Evolutionary conservation across 2,797 vertebrate genomes (phyloP).

Genomic region (Myiotriccus ornatus): DNA sequence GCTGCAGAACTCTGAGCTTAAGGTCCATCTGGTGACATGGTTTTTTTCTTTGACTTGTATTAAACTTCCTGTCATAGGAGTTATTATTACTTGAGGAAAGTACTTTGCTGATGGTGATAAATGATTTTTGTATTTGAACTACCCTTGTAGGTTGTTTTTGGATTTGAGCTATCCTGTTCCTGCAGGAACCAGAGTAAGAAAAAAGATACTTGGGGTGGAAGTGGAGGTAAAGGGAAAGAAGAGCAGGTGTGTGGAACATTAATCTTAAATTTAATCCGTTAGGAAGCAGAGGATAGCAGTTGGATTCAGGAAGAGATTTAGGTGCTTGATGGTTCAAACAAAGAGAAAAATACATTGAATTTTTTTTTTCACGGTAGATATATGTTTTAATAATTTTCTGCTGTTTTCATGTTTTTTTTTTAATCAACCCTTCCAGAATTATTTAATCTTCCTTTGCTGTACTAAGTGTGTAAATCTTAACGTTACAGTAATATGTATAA

Average conservation of each 20-base stretch:
- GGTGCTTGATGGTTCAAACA: background rate
- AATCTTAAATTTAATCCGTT: background rate
- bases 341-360: rapidly evolving
- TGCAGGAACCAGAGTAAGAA: background rate
- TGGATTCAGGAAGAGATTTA: background rate
- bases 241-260: background rate
- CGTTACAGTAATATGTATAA: background rate
- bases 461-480: background rate
- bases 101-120: background rate
- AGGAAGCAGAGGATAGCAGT: background rate
- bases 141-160: background rate
- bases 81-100: background rate
- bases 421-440: background rate
- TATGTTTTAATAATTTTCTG: background rate
- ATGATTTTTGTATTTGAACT: background rate
- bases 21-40: background rate
- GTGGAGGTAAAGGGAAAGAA: background rate
- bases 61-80: background rate
- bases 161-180: background rate
- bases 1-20: background rate
- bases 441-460: background rate
- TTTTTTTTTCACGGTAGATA: background rate
- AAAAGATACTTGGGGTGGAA: background rate
- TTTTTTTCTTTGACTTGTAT: background rate
- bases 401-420: background rate